Base-by-base conservation (phyloP, 2,888 invertebrate genomes). In the Leucophenga montana region DNA sequence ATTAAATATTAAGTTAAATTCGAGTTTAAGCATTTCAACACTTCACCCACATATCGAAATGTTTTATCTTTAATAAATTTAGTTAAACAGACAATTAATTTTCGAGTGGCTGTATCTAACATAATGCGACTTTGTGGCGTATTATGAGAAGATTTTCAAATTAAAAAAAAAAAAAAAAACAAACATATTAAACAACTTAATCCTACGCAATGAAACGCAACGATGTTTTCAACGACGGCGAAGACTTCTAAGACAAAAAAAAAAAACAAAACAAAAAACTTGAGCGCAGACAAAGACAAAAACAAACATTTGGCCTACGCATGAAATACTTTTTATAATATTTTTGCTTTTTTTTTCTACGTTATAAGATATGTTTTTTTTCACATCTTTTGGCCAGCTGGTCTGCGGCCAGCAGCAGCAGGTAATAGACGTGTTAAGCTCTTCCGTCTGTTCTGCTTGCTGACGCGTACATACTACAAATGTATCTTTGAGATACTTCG, bases 41-140 rank as follows among this genome's bases (percentile, higher is more conserved):
- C 18, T 54, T 54, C 27, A 27, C 27, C 27, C 27, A 27, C 27
- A 27, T 27, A 4, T 27, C 27, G 27, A 27, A 27, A 27, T 2
- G 27, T 27, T 27, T 27, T 27, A 27, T 27, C 27, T 2, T 48
- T 22, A 48, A 64, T 64, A 64, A 64, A 64, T 80, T 18, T 46
- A 73, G 54, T 76, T 75, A 78, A 82, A 78, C 70, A 77, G 67
- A 81, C 76, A 79, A 80, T 80, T 77, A 82, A 80, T 75, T 73
- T 66, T 66, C 69, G 57, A 77, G 74, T 75, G 70, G 71, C 67
- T 70, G 70, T 73, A 71, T 50, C 68, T 22, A 22, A 31, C 57
- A 31, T 20, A 16, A 16, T 22, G 20, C 16, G 67, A 20, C 27
- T 57, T 57, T 57, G 57, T 57, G 14, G 53, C 20, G 18, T 18